Conservation (phyloP, 1,140 invertebrate genomes). For the Riptortus pedestris region DNA sequence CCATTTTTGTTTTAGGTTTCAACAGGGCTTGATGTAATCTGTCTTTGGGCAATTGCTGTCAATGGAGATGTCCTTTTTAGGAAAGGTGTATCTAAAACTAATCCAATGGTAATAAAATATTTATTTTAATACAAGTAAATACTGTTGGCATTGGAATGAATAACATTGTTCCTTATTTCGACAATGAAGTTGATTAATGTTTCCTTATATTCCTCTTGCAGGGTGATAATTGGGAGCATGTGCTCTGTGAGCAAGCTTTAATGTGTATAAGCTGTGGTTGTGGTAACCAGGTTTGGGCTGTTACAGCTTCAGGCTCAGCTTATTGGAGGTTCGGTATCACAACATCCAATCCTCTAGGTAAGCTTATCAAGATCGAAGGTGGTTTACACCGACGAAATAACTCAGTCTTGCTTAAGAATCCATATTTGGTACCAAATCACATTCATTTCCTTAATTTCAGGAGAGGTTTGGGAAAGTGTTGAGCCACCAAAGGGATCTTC, state of each 20-base stretch:
- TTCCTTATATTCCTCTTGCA: constrained; percentile 34
- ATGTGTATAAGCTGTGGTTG: constrained; percentile 58
- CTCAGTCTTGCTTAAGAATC: too few relatives aligned
- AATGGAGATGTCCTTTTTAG: constrained; percentile 74
- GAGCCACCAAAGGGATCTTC: constrained; percentile 52
- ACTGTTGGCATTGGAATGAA: too few relatives aligned
- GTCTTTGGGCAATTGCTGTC: constrained; percentile 69
- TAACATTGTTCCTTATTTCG: too few relatives aligned
- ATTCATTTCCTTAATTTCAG: constrained; percentile 33
- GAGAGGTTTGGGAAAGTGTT: constrained; percentile 48
- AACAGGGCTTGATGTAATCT: constrained; percentile 35
- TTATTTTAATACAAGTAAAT: too few relatives aligned
- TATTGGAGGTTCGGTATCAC: constrained; percentile 63
- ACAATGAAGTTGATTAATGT: neutral
- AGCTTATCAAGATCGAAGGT: constrained; percentile 29
- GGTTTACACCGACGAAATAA: too few relatives aligned
- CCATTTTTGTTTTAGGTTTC: constrained; percentile 26
- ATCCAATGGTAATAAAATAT: constrained; percentile 49
- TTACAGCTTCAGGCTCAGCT: constrained; percentile 71
- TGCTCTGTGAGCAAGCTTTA: constrained; percentile 64
- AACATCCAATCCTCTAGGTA: constrained; percentile 50
- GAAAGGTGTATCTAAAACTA: constrained; percentile 56
- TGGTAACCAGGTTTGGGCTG: constrained; percentile 66
- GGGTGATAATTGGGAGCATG: constrained; percentile 68
- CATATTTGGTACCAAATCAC: neutral